Percentiles rank a stretch among this genome's conserved stretches.
These are phyloP conservation scores for Drosophila anomalipes DNA, from an alignment of 2,888 invertebrate species.

Conservation along the genomic window DNA sequence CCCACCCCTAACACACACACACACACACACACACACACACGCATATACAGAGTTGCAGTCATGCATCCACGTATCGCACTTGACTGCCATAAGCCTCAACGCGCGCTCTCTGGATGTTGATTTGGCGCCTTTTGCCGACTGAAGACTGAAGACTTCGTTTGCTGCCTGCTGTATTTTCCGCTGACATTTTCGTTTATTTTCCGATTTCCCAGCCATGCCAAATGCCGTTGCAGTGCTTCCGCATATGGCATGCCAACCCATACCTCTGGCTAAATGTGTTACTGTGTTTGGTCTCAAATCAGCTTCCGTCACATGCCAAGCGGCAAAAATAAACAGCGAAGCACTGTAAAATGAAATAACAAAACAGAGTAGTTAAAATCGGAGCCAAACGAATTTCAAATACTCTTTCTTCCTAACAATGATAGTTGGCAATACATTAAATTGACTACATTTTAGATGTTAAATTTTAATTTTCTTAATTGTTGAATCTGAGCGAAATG, in stretches of 20 bases:
- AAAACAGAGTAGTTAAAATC: slow-evolving; percentile 10
- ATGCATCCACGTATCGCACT: slow-evolving; percentile 51
- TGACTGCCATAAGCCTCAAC: slow-evolving; percentile 72
- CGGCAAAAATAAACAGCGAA: slow-evolving; percentile 74
- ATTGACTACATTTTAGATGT: not conserved
- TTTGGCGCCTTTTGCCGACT: slow-evolving; percentile 70
- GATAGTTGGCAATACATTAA: not conserved
- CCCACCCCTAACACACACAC: slow-evolving; percentile 29
- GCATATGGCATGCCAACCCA: slow-evolving; percentile 36
- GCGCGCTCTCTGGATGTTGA: slow-evolving; percentile 69
- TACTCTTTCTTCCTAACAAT: slow-evolving; percentile 5
- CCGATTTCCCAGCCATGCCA: slow-evolving; percentile 75
- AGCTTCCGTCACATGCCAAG: slow-evolving; percentile 80
- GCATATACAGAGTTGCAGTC: slow-evolving; percentile 14
- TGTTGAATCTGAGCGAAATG: not conserved
- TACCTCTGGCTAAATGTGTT: slow-evolving; percentile 69
- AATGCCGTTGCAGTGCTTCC: slow-evolving; percentile 68
- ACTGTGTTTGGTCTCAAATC: slow-evolving; percentile 81
- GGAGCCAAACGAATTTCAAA: not conserved
- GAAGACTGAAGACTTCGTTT: slow-evolving; percentile 19
- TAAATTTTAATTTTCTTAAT: not conserved
- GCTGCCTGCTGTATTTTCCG: slow-evolving; percentile 62
- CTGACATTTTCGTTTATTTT: slow-evolving; percentile 80
- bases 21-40: slow-evolving; percentile 10
- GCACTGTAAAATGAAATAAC: slow-evolving; percentile 32